Conservation (phyloP, 2,797 vertebrate genomes). For the Cyprinodon diabolis region DNA sequence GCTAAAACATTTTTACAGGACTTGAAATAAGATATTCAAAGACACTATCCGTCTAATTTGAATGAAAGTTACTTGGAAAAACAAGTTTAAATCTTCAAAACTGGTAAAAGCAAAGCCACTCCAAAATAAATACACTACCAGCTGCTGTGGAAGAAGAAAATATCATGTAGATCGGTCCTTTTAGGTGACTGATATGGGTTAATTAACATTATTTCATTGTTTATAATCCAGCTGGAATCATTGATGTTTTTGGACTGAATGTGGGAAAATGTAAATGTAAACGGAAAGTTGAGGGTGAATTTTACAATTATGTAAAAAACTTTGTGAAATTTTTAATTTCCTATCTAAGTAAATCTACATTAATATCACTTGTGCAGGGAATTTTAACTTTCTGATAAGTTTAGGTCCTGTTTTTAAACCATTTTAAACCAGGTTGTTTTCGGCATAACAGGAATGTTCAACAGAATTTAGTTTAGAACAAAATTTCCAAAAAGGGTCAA, state of each 20-base stretch:
- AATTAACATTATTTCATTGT: not conserved
- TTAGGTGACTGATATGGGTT: not conserved
- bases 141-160: not conserved
- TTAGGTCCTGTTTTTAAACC: not conserved
- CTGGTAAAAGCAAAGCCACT: not conserved
- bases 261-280: not conserved
- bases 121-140: not conserved
- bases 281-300: not conserved
- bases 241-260: not conserved
- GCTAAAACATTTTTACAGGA: not conserved
- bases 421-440: not conserved
- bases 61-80: not conserved
- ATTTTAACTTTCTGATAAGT: not conserved
- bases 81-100: not conserved
- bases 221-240: not conserved
- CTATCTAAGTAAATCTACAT: not conserved
- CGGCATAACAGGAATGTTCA: not conserved
- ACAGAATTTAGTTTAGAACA: not conserved
- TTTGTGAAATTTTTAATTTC: not conserved
- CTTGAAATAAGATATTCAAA: not conserved
- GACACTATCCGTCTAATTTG: not conserved
- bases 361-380: not conserved
- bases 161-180: not conserved
- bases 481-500: not conserved
- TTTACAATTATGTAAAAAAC: not conserved